Evolutionary conservation across 2,888 invertebrate genomes (phyloP).

Genomic region (Saturnia japonica): DNA sequence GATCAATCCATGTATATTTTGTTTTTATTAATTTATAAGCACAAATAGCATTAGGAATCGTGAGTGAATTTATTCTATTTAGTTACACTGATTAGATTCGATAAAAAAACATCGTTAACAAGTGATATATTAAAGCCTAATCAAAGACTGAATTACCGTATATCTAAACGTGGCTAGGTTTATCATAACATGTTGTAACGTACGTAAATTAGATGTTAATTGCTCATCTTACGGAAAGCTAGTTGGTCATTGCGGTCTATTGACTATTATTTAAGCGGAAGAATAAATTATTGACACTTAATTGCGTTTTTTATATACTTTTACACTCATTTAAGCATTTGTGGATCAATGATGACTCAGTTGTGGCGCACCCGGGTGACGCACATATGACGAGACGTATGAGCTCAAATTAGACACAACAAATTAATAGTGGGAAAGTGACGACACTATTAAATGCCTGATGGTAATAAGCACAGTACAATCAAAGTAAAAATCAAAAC

Average conservation of each 20-base stretch:
- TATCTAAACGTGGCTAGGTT: constrained; percentile 18
- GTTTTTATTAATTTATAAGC: constrained; percentile 39
- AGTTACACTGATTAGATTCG: constrained; percentile 51
- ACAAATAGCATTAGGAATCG: constrained; percentile 49
- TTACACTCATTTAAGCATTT: not conserved
- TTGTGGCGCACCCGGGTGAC: too few species aligned
- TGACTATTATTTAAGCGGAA: constrained; percentile 66
- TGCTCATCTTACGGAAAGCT: constrained; percentile 73
- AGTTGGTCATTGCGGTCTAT: constrained; percentile 73
- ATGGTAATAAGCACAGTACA: too few species aligned
- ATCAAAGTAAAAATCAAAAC: too few species aligned
- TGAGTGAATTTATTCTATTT: constrained; percentile 46
- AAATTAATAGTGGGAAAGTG: too few species aligned
- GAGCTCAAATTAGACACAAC: too few species aligned
- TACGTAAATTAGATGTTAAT: constrained; percentile 54
- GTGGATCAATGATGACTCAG: too few species aligned
- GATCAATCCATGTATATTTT: constrained; percentile 46
- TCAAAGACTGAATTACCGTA: constrained; percentile 77
- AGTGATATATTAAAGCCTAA: constrained; percentile 63
- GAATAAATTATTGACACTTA: constrained; percentile 49
- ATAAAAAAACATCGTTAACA: constrained; percentile 41
- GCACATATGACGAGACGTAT: too few species aligned
- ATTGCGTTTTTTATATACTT: constrained; percentile 24
- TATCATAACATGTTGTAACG: constrained; percentile 37
- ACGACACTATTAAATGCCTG: too few species aligned